Conservation (phyloP, 92 coral and sea anemone genomes). For the Phenganax stokvisi region DNA sequence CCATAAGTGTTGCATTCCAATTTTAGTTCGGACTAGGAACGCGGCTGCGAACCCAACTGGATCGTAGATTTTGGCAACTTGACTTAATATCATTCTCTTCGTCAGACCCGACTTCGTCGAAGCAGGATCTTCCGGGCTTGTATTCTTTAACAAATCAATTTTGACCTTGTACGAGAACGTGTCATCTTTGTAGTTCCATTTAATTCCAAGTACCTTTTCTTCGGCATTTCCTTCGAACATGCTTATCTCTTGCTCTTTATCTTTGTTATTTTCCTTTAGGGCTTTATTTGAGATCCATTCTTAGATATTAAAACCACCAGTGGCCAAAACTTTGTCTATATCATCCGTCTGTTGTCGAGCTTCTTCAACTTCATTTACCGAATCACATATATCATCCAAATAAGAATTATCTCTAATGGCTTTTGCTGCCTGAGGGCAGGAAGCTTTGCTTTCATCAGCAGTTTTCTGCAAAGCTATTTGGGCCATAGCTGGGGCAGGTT, state of each 20-base stretch:
- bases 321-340: slow-evolving; percentile 13
- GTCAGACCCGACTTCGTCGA: neutral
- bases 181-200: too few relatives aligned
- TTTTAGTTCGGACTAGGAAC: slow-evolving; percentile 16
- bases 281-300: slow-evolving; percentile 28
- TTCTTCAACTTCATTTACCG: neutral
- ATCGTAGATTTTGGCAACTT: slow-evolving; percentile 32
- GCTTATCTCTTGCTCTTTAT: too few relatives aligned
- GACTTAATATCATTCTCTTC: slow-evolving; percentile 39
- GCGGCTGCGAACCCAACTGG: slow-evolving; percentile 32
- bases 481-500: slow-evolving; percentile 11
- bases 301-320: slow-evolving; percentile 10
- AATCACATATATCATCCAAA: slow-evolving; percentile 23
- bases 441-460: neutral
- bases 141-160: neutral
- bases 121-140: neutral
- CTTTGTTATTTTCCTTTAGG: too few relatives aligned
- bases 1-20: slow-evolving; percentile 38
- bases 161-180: neutral
- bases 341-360: neutral
- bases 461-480: neutral
- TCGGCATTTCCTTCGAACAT: too few relatives aligned
- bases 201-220: too few relatives aligned
- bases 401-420: slow-evolving; percentile 3
- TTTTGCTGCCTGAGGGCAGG: neutral